These are phyloP conservation scores for Syngnathus acus DNA, from an alignment of 2,797 vertebrate species.

Conservation along the genomic window DNA sequence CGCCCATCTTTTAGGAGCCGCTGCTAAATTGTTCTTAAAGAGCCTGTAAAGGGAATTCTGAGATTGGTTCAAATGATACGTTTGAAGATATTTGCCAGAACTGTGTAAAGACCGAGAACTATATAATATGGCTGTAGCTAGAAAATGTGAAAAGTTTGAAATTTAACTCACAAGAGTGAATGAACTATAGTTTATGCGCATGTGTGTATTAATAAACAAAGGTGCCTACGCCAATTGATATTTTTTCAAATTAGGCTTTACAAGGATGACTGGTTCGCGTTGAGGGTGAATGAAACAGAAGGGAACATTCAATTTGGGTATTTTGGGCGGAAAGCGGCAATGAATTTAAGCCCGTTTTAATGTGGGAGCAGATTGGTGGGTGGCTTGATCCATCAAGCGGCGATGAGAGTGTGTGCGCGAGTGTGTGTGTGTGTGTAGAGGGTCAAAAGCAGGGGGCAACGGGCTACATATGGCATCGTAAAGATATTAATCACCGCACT, in stretches of 20 bases:
- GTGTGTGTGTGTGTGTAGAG: conserved; percentile 24
- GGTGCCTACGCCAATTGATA: too few relatives aligned
- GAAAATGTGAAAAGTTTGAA: too few relatives aligned
- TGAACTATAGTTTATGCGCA: neutral
- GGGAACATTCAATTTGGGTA: neutral
- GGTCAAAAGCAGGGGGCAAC: conserved; percentile 59
- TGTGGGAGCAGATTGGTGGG: conserved; percentile 51
- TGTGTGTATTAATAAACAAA: neutral
- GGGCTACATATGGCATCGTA: conserved; percentile 83
- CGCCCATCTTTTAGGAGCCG: neutral
- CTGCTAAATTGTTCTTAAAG: neutral
- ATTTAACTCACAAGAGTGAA: too few relatives aligned
- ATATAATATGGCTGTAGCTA: neutral
- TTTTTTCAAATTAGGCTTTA: neutral
- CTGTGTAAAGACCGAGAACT: neutral
- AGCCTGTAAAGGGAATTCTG: neutral
- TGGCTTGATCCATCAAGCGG: conserved; percentile 53
- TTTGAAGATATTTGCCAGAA: neutral
- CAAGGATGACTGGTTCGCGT: neutral
- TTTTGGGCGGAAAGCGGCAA: neutral
- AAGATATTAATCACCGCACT: conserved; percentile 93
- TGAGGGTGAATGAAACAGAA: neutral
- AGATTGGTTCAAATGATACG: neutral
- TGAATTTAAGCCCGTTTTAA: conserved; percentile 20
- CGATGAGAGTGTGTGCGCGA: conserved; percentile 26